Percentiles rank a stretch among this genome's conserved stretches.
Evolutionary conservation across 1,140 invertebrate species (phyloP).

Genomic region (Mizuhopecten yessoensis): DNA sequence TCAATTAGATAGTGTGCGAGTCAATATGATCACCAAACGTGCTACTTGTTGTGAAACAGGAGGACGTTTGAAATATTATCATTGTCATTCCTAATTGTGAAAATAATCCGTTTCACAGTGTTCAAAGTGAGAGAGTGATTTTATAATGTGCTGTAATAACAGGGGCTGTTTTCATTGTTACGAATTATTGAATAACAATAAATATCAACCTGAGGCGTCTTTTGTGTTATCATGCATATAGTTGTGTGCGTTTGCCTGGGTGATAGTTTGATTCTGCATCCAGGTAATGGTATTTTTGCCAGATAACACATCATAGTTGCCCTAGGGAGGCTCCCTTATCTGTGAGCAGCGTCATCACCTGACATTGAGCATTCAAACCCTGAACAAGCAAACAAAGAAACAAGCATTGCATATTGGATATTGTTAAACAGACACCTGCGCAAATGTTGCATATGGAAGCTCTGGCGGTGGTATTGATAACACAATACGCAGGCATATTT

Average conservation of each 20-base stretch:
- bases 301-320: too few species aligned
- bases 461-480: too few species aligned
- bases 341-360: too few species aligned
- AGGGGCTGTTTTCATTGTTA: background rate
- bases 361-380: too few species aligned
- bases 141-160: background rate
- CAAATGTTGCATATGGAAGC: too few species aligned
- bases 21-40: background rate
- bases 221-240: background rate
- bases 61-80: constrained; percentile 29
- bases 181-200: background rate
- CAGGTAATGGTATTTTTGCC: too few species aligned
- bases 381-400: too few species aligned
- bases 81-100: background rate
- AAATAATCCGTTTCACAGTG: background rate
- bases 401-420: too few species aligned
- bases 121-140: background rate
- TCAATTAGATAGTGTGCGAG: background rate
- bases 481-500: too few species aligned
- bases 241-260: background rate
- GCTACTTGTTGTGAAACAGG: background rate
- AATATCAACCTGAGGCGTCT: background rate
- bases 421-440: too few species aligned
- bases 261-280: background rate
- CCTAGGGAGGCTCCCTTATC: too few species aligned